Base-by-base conservation (phyloP, 2,113 vertebrate species). In the Atherinomorus stipes region DNA sequence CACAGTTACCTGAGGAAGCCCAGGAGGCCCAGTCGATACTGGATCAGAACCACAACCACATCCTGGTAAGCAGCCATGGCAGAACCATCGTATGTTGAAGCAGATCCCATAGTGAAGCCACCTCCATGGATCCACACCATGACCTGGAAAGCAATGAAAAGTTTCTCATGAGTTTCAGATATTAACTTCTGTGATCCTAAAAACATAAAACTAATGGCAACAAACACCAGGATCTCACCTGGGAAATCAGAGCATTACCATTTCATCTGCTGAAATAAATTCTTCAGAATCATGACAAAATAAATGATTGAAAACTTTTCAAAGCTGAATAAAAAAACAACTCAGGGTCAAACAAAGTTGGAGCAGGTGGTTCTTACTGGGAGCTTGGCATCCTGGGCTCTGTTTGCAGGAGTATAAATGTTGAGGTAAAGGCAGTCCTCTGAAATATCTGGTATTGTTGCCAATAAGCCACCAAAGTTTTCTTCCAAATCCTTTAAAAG, bases 121-220 rank as follows among this genome's bases (percentile, higher is more conserved):
- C 96, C 96, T 56, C 96, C 96, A 8, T 97, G 96, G 78, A 97
- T 94, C 94, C 94, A 97, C 1, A 96, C 93, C 92, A 97, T 94
- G 13, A 98, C 96, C 96, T 98, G 62, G 1, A 23, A 51, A 64
- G 50, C 59, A 47, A 38, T 13, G 2, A 73, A 60, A 73, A 7
- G n/a, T 13, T 13, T n/a, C 40, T 42, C 40, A 42, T 13, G 8
- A 42, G 11, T 37, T 9, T 11, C 11, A 42, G 15, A 42, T 1
- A 42, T 13, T 13, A 42, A 13, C 40, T 13, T 13, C 40, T 42
- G 11, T 7, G 4, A 15, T 37, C 11, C 12, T 42, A 5, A n/a
- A n/a, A n/a, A n/a, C n/a, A n/a, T n/a, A n/a, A 42, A 42, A 42
- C 40, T 19, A 45, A 18, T 19, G 6, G 44, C 16, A 16, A 45